Percentiles rank a stretch among this genome's conserved stretches.
Conservation (phyloP, 2,113 vertebrate species). For the Cryptomyrus ogoouensis region DNA sequence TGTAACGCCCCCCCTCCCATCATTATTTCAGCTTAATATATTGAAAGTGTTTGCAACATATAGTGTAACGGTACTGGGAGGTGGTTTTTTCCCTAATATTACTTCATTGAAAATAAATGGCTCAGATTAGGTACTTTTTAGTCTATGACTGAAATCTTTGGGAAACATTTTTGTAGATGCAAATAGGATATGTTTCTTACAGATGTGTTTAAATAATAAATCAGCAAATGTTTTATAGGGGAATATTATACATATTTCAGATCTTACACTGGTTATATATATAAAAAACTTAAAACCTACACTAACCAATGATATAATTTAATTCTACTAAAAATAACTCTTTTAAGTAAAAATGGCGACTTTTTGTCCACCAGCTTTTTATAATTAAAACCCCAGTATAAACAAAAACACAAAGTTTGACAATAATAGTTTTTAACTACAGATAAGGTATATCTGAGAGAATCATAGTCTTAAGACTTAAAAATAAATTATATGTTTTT, state of each 20-base stretch:
- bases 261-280: not conserved
- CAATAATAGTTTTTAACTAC: conserved; percentile 14
- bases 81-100: not conserved
- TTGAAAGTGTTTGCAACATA: not conserved
- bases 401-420: conserved; percentile 21
- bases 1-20: not conserved
- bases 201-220: not conserved
- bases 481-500: conserved; percentile 29
- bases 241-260: not conserved
- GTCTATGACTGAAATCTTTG: conserved; percentile 14
- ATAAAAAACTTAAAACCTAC: conserved; percentile 12
- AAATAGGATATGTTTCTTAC: conserved; percentile 12
- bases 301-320: conserved; percentile 9
- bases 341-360: not conserved
- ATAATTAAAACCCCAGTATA: conserved; percentile 5
- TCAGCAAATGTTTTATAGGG: not conserved
- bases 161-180: conserved; percentile 12
- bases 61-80: not conserved
- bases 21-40: not conserved
- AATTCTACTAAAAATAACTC: conserved; percentile 6
- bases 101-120: conserved; percentile 10
- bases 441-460: conserved; percentile 18
- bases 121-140: not conserved
- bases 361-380: conserved; percentile 9
- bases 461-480: conserved; percentile 30